A percentile compares a stretch with the other conserved stretches of the same genome.
Evolutionary conservation across 1,140 invertebrate genomes (phyloP).

Genomic region (Caerostris extrusa): DNA sequence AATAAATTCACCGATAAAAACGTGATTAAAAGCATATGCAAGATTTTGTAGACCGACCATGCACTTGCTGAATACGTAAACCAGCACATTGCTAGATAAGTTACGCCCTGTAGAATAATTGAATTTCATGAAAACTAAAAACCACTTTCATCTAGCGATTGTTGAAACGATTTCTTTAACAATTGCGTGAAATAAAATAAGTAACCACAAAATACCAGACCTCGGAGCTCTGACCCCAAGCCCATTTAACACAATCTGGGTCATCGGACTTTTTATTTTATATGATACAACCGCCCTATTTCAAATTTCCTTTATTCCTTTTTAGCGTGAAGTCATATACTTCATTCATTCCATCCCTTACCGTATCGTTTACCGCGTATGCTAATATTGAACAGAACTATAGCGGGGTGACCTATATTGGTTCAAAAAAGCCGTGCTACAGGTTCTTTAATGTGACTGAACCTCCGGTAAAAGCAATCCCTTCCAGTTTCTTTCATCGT

Average conservation of each 20-base stretch:
- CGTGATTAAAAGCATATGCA: not conserved
- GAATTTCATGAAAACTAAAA: not conserved
- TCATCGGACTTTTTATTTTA: slow-evolving; percentile 7
- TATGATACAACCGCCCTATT: slow-evolving; percentile 6
- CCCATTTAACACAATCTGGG: slow-evolving; percentile 8
- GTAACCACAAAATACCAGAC: not conserved
- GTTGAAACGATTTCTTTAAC: slow-evolving; percentile 3
- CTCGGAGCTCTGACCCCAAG: slow-evolving; percentile 1
- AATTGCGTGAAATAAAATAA: slow-evolving; percentile 27
- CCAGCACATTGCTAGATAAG: not conserved
- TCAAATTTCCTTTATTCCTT: slow-evolving; percentile 28
- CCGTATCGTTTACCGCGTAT: slow-evolving; percentile 7
- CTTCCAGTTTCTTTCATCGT: not conserved
- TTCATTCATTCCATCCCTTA: not conserved
- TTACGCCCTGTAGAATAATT: not conserved
- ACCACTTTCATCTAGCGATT: not conserved
- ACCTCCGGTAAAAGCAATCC: not conserved
- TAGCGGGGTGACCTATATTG: not conserved
- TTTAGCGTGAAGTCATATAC: not conserved
- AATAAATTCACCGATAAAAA: not conserved
- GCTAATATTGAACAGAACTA: not conserved
- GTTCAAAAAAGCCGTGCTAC: not conserved
- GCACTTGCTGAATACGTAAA: not conserved
- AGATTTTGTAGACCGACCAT: not conserved
- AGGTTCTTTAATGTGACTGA: slow-evolving; percentile 6